These are phyloP conservation scores for Corythaeola cristata DNA, from an alignment of 2,113 vertebrate species.

Conservation along the genomic window DNA sequence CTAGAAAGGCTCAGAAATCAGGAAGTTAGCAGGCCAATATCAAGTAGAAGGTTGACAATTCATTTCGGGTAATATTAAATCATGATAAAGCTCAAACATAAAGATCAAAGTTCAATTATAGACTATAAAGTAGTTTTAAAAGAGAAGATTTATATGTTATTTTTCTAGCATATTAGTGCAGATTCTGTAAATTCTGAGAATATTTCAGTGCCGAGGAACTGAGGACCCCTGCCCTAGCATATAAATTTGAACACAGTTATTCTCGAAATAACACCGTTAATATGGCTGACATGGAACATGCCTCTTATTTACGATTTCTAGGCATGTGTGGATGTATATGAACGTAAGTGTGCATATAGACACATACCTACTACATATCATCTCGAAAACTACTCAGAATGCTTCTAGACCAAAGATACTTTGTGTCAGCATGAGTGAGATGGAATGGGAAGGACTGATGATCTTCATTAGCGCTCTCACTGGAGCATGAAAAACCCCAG, in stretches of 20 bases:
- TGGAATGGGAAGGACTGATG: background rate
- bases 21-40: slow-evolving; percentile 62
- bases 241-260: slow-evolving; percentile 71
- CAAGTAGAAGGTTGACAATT: slow-evolving; percentile 74
- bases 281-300: background rate
- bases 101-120: slow-evolving; percentile 76
- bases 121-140: slow-evolving; percentile 67
- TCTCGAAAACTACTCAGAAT: background rate
- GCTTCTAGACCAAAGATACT: background rate
- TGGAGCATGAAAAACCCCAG: background rate
- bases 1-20: slow-evolving; percentile 62
- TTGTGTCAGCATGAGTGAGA: background rate
- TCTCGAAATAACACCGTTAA: slow-evolving; percentile 32
- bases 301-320: slow-evolving; percentile 3
- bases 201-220: slow-evolving; percentile 56
- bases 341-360: background rate
- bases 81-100: slow-evolving; percentile 71
- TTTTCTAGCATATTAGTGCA: slow-evolving; percentile 73
- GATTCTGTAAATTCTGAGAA: slow-evolving; percentile 73
- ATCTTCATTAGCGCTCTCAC: background rate
- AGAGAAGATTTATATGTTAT: slow-evolving; percentile 75
- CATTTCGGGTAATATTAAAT: slow-evolving; percentile 75
- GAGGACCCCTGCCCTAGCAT: slow-evolving; percentile 53
- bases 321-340: background rate
- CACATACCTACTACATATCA: background rate